Base-by-base conservation (phyloP, 2,888 invertebrate species). In the Lycaena phlaeas region DNA sequence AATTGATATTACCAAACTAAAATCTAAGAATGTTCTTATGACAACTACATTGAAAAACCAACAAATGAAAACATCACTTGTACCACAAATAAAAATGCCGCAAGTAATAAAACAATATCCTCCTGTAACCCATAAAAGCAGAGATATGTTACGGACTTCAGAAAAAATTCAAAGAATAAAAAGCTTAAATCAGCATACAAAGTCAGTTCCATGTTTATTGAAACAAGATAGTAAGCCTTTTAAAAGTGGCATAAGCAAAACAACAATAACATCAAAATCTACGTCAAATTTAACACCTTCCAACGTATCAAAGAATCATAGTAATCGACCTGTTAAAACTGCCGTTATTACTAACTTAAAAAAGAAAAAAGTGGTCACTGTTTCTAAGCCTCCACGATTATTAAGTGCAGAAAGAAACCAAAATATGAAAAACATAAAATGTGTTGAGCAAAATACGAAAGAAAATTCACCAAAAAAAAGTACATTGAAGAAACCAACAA, bases 141-240 rank as follows among this genome's bases (percentile, higher is more conserved):
- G 84, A 54, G 82, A 82, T 50, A 82, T 82, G 82, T 52, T 72
- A n/a, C 67, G 84, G 6, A 84, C 82, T 29, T 71, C 82, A 29
- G 82, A 84, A 61, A 82, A 72, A 61, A 43, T 82, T 7, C 76
- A 78, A 53, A 81, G 74, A 60, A 49, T 68, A 3, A 82, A 77
- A 56, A 56, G 64, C 30, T 63, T 65, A 17, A 77, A 64, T 53
- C 38, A 51, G 5, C 64, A 71, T 40, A 54, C 72, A 1, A 81
- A 79, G 52, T 73, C 74, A 1, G 75, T 64, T 45, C 68, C 72
- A 25, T 70, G 68, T 50, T 56, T 72, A 44, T 52, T 46, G 52
- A 58, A 36, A 39, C 27, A 36, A 39, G 64, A 72, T 3, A 46
- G 36, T 18, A 73, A 64, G 52, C 17, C 45, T 3, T 29, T 48